A percentile compares a stretch with the other conserved stretches of the same genome.
phyloP scores from a whole-genome alignment of 2,888 invertebrate species.

The Drepana falcataria region DNA sequence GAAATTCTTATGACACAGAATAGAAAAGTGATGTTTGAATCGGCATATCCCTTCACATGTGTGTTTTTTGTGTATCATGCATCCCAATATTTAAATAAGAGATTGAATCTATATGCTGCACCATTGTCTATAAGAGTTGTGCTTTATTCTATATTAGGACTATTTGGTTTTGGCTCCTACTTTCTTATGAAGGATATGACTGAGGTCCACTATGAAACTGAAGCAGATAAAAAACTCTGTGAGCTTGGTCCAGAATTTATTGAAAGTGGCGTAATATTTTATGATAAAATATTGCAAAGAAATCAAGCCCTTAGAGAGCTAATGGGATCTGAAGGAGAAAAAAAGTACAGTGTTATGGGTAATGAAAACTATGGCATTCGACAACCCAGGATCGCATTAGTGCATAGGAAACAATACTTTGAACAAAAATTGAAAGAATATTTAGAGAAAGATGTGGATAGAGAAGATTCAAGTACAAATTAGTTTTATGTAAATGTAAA shows the following conservation, averaged over 20 bases:
- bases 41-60: constrained; percentile 67
- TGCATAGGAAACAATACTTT: constrained; percentile 83
- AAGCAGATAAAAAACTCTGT: constrained; percentile 81
- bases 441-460: constrained; percentile 7
- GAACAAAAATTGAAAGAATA: constrained; percentile 68
- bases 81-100: constrained; percentile 72
- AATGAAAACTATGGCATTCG: constrained; percentile 84
- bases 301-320: constrained; percentile 85
- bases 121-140: constrained; percentile 62
- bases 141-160: constrained; percentile 76
- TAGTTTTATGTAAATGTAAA: neutral
- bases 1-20: constrained; percentile 83
- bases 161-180: constrained; percentile 80
- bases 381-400: constrained; percentile 81
- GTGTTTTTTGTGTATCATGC: constrained; percentile 73
- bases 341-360: constrained; percentile 81
- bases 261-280: constrained; percentile 87
- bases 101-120: constrained; percentile 73
- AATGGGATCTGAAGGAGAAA: constrained; percentile 81
- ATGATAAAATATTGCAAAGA: constrained; percentile 83
- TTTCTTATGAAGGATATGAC: constrained; percentile 81
- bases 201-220: constrained; percentile 80
- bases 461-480: neutral
- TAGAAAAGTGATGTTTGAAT: constrained; percentile 77
- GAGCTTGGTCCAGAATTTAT: constrained; percentile 80